phyloP scores from a whole-genome alignment of 1,140 invertebrate genomes.

The Latrodectus geometricus region DNA sequence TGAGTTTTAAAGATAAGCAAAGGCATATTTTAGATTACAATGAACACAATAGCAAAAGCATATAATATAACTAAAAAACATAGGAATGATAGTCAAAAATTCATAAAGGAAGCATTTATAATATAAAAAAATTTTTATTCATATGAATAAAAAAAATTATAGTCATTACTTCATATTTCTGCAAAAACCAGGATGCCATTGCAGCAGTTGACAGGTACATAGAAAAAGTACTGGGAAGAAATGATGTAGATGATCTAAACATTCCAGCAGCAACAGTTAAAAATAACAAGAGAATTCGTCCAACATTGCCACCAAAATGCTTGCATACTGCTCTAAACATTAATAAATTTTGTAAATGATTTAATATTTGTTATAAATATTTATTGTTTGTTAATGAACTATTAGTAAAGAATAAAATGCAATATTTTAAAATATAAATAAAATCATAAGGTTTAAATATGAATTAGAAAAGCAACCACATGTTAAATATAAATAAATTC shows the following conservation, averaged over 20 bases:
- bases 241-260: constrained; percentile 89
- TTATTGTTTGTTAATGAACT: not conserved
- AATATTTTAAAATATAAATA: constrained; percentile 7
- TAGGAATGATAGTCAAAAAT: no score
- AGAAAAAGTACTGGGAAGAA: constrained; percentile 94
- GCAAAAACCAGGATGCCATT: constrained; percentile 86
- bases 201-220: constrained; percentile 86
- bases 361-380: not conserved
- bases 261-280: constrained; percentile 89
- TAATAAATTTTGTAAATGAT: constrained; percentile 29
- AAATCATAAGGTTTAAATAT: not conserved
- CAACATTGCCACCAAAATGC: constrained; percentile 90
- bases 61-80: no score
- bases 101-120: no score
- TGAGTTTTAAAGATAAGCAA: no score
- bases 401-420: not conserved
- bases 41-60: no score
- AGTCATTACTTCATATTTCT: constrained; percentile 72
- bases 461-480: no score
- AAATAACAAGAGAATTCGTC: constrained; percentile 84
- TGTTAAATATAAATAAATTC: no score
- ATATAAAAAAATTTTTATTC: no score
- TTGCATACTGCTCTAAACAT: constrained; percentile 83
- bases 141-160: no score
- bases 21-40: no score